Percentiles rank a stretch among this genome's conserved stretches.
Conservation (phyloP, 2,113 vertebrate species). For the Hemiprocne comata region DNA sequence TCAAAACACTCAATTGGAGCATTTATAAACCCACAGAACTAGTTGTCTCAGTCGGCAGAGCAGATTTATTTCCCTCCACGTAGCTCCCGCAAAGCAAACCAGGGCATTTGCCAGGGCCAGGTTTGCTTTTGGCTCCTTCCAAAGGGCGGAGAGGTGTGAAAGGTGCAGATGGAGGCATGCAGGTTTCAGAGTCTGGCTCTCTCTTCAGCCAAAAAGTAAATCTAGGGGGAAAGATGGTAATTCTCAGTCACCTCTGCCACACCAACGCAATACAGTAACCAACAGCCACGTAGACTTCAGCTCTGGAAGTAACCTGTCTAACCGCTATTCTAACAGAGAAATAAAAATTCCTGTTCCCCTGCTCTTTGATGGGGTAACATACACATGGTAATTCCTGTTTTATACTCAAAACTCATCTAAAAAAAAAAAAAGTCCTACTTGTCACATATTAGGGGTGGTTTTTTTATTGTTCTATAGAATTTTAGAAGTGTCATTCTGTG, state of each 20-base stretch:
- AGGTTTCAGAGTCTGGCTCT: background rate
- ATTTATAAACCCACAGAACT: slow-evolving; percentile 59
- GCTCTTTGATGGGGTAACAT: background rate
- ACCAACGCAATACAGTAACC: background rate
- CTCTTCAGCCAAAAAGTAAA: background rate
- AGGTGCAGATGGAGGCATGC: background rate
- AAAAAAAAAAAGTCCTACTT: background rate
- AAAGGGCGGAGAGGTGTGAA: background rate
- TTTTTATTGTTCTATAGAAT: background rate
- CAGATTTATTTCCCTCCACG: slow-evolving; percentile 6
- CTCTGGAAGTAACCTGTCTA: background rate
- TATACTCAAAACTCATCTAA: background rate
- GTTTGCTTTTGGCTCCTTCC: background rate
- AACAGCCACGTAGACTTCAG: background rate
- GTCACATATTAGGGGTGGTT: background rate
- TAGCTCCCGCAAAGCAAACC: background rate
- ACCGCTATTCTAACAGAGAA: background rate
- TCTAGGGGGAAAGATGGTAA: background rate
- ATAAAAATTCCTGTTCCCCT: background rate
- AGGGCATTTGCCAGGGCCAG: background rate
- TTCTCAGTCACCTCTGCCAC: background rate
- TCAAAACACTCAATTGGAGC: slow-evolving; percentile 69
- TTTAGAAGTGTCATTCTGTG: background rate
- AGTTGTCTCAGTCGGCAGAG: background rate
- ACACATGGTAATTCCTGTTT: background rate